These are phyloP conservation scores for Saguinus imperator DNA, from an alignment of 2,113 vertebrate species.

Conservation along the genomic window DNA sequence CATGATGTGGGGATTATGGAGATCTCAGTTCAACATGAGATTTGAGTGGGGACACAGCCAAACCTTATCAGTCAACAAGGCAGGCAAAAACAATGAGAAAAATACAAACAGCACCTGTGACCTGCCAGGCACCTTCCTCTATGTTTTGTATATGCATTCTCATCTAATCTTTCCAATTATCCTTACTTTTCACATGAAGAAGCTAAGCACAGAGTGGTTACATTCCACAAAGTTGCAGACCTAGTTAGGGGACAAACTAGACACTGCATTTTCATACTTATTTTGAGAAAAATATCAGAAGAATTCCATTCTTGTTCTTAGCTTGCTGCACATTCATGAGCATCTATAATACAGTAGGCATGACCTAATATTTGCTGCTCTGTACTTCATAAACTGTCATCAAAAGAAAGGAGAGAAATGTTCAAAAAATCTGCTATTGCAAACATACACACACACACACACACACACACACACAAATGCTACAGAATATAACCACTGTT, in stretches of 20 bases:
- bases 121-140: rapidly evolving
- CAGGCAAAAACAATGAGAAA: not conserved
- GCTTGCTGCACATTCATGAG: not conserved
- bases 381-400: not conserved
- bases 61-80: no score
- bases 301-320: not conserved
- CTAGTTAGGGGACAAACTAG: not conserved
- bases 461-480: not conserved
- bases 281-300: not conserved
- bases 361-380: not conserved
- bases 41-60: no score
- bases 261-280: not conserved
- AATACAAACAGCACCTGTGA: no score
- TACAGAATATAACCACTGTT: not conserved
- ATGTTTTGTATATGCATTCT: not conserved
- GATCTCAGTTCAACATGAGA: no score
- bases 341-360: not conserved
- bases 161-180: not conserved
- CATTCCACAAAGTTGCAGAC: not conserved
- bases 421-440: not conserved
- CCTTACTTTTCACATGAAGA: not conserved
- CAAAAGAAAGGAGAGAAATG: not conserved
- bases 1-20: no score
- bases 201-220: not conserved
- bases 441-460: not conserved